These are phyloP conservation scores for Lytechinus variegatus DNA, from an alignment of 35 echinoderm and acorn worm genomes.

Conservation along the genomic window DNA sequence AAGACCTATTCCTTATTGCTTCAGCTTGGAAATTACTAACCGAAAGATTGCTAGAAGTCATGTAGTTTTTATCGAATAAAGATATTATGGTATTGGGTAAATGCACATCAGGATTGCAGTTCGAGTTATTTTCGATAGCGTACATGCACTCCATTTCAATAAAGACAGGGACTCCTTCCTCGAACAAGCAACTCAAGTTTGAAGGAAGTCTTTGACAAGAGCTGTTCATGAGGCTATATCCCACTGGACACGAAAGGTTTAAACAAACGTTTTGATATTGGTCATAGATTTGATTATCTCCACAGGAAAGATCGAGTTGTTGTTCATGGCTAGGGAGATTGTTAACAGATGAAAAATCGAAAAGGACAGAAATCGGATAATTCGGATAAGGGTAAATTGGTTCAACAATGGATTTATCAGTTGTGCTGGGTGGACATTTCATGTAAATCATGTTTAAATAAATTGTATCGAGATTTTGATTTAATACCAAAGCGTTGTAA, in stretches of 20 bases:
- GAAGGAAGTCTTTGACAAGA: background rate
- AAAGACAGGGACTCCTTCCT: background rate
- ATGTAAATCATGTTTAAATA: slow-evolving; percentile 24
- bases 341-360: background rate
- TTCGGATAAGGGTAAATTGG: background rate
- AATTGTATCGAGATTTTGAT: background rate
- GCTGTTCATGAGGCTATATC: background rate
- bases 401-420: background rate
- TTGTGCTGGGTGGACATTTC: background rate
- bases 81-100: background rate
- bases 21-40: background rate
- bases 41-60: background rate
- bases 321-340: background rate
- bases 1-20: background rate
- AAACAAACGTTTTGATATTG: background rate
- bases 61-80: background rate
- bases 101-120: background rate
- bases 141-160: background rate
- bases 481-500: background rate
- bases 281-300: background rate
- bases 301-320: background rate
- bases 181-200: background rate
- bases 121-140: background rate
- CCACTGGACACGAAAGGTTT: background rate
- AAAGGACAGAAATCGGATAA: slow-evolving; percentile 20